A percentile compares a stretch with the other conserved stretches of the same genome.
Evolutionary conservation across 92 coral and sea anemone genomes (phyloP).

Genomic region (Bergia puertoricense): DNA sequence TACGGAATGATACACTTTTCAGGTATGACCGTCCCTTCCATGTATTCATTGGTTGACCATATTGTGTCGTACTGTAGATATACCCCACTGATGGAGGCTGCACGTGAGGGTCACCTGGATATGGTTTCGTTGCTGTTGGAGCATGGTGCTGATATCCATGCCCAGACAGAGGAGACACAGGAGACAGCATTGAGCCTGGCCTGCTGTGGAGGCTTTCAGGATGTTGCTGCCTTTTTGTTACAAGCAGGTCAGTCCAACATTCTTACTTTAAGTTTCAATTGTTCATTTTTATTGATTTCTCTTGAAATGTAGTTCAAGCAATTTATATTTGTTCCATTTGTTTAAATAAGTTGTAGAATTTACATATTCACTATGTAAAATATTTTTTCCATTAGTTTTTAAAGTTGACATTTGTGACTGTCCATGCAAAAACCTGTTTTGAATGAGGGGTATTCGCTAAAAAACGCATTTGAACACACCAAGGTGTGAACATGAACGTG

Average conservation of each 20-base stretch:
- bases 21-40: background rate
- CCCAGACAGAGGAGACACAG: constrained; percentile 98
- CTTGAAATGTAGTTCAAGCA: too few relatives aligned
- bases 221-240: constrained; percentile 94
- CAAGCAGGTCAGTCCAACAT: constrained; percentile 73
- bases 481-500: too few relatives aligned
- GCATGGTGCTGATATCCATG: constrained; percentile 97
- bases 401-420: too few relatives aligned
- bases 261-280: background rate
- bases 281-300: too few relatives aligned
- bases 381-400: too few relatives aligned
- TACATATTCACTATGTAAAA: too few relatives aligned
- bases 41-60: background rate
- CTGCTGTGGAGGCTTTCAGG: constrained; percentile 99
- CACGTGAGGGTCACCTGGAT: constrained; percentile 97
- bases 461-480: too few relatives aligned
- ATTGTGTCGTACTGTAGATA: constrained; percentile 56
- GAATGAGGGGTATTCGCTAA: too few relatives aligned
- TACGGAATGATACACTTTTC: too few relatives aligned
- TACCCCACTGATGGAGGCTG: constrained; percentile 99
- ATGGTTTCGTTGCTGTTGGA: constrained; percentile 95
- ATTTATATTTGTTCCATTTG: too few relatives aligned
- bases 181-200: constrained; percentile 97
- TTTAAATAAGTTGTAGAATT: too few relatives aligned
- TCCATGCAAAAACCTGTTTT: too few relatives aligned